Evolutionary conservation across 2,797 vertebrate species (phyloP), one percentile per base, ranked within the genome.

Genomic region (Mionectes olivaceus): DNA sequence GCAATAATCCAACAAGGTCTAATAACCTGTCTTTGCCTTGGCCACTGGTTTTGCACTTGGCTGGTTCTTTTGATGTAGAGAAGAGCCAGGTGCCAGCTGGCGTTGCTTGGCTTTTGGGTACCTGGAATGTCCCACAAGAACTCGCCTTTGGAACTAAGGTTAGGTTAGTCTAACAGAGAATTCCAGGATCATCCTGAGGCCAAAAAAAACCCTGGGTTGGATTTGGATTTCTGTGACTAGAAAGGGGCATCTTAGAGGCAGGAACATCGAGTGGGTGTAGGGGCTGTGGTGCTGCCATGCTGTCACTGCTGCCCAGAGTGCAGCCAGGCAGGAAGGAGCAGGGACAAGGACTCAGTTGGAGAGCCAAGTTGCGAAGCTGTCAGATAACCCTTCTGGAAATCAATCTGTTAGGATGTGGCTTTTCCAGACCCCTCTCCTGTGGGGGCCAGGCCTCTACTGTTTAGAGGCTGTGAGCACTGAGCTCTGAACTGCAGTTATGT

Each of bases 91-190:
- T 83, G 33, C 33, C 37, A 71, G 47, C 47, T 86, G 69, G 53
- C 24, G 83, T 0, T 0, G 3, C 50, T 65, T 60, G 37, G 14
- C 9, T 73, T 69, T 19, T 0, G 1, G 19, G 63, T 74, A 25
- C 67, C 68, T 73, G 55, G 28, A 70, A 33, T 3, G 6, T 63
- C 7, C 59, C 11, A 3, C 19, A 53, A n/a, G 35, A 67, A 16
- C 28, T 57, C 50, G 35, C 68, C 33, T 52, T 77, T 25, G 39
- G 81, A 84, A 7, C 10, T 10, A 12, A 18, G n/a, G 19, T 77
- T 25, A 37, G 24, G 5, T 60, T 59, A 59, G 30, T 19, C 37
- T 35, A 19, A 79, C 10, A 28, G 13, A 68, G 44, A 73, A 80
- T 43, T 80, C 13, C 13, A 23, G 39, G 19, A 7, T 85, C 7